Evolutionary conservation across 2,113 vertebrate species (phyloP).

Genomic region (Carassius gibelio): DNA sequence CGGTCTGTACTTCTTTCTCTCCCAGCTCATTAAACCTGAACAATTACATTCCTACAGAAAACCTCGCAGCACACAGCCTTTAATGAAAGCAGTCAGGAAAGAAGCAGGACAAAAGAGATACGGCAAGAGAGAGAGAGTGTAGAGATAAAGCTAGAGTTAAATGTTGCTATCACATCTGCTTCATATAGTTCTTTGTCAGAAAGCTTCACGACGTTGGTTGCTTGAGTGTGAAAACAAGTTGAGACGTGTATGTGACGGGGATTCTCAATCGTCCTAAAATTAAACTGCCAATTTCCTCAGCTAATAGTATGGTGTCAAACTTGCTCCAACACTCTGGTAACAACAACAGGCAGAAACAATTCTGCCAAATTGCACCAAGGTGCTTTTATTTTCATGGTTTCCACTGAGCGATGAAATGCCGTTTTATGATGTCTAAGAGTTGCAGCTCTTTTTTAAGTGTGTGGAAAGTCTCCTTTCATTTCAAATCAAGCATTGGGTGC

Average conservation of each 20-base stretch:
- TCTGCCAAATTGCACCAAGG: neutral
- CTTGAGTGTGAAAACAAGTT: conserved; percentile 28
- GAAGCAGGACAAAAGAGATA: neutral
- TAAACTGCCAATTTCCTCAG: conserved; percentile 32
- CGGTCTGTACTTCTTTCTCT: conserved; percentile 27
- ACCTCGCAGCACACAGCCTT: conserved; percentile 17
- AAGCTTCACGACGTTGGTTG: neutral
- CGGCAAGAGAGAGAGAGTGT: neutral
- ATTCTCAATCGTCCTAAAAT: conserved; percentile 29
- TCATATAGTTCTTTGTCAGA: conserved; percentile 19
- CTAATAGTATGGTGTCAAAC: conserved; percentile 41
- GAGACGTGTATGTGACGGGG: conserved; percentile 9
- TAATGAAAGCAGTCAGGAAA: conserved; percentile 44
- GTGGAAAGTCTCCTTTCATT: conserved; percentile 6
- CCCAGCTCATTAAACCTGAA: conserved; percentile 60
- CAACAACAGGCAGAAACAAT: conserved; percentile 24
- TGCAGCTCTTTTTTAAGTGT: neutral
- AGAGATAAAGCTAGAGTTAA: conserved; percentile 20
- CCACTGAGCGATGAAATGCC: neutral
- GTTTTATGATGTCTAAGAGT: neutral
- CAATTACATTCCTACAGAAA: conserved; percentile 55
- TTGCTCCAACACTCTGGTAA: conserved; percentile 29
- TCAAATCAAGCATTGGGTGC: conserved; percentile 19
- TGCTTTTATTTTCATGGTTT: conserved; percentile 30
- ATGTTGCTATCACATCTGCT: conserved; percentile 15